These are phyloP conservation scores for Eledona agricola DNA, from an alignment of 2,888 invertebrate species.

Conservation along the genomic window DNA sequence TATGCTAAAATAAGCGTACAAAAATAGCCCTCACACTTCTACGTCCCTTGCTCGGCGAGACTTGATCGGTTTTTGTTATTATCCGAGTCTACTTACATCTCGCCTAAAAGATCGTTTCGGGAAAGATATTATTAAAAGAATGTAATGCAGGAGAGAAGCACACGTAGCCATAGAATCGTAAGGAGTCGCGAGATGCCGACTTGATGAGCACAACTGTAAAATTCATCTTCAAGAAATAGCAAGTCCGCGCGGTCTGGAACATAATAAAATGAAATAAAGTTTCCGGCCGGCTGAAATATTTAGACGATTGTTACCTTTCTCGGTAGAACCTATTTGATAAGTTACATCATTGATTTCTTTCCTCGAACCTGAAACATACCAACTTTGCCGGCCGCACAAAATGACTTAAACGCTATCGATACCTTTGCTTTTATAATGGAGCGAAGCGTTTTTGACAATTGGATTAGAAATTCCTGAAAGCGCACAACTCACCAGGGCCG, in stretches of 20 bases:
- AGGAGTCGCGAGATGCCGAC: slow-evolving; percentile 33
- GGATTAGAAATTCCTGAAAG: slow-evolving; percentile 36
- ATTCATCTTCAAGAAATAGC: slow-evolving; percentile 47
- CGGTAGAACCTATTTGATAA: slow-evolving; percentile 41
- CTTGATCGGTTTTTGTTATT: slow-evolving; percentile 22
- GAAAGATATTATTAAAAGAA: slow-evolving; percentile 35
- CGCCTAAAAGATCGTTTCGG: slow-evolving; percentile 25
- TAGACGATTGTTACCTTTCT: slow-evolving; percentile 43
- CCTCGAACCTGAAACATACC: slow-evolving; percentile 34
- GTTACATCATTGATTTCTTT: slow-evolving; percentile 40
- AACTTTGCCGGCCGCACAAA: slow-evolving; percentile 13
- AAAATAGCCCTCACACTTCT: slow-evolving; percentile 50
- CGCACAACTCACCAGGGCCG: slow-evolving; percentile 7
- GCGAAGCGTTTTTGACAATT: slow-evolving; percentile 28
- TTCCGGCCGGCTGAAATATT: slow-evolving; percentile 38
- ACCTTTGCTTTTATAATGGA: slow-evolving; percentile 34
- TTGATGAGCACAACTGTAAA: slow-evolving; percentile 47
- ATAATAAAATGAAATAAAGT: slow-evolving; percentile 41
- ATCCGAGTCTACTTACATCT: slow-evolving; percentile 20
- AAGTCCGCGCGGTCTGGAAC: slow-evolving; percentile 48
- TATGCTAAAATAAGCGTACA: slow-evolving; percentile 49
- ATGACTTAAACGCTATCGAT: slow-evolving; percentile 7
- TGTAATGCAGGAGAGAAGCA: slow-evolving; percentile 34
- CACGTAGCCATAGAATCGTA: slow-evolving; percentile 31
- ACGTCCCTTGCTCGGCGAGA: slow-evolving; percentile 29